Evolutionary conservation across 2,113 vertebrate genomes (phyloP).

Genomic region (Pteronura brasiliensis): DNA sequence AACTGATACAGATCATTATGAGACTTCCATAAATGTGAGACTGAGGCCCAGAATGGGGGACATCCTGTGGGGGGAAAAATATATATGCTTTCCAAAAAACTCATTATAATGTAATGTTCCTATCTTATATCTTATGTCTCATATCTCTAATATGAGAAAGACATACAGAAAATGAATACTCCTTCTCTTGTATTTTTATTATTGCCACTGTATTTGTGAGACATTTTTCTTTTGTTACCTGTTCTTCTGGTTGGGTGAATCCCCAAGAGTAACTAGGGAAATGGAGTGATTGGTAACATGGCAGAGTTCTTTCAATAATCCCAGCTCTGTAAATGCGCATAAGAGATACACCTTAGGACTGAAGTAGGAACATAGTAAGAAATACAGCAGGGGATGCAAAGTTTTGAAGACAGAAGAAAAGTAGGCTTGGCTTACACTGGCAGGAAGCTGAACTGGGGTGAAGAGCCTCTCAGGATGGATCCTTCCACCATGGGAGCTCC

Average conservation of each 20-base stretch:
- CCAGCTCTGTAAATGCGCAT: neutral
- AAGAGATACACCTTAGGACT: neutral
- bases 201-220: neutral
- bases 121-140: conserved; percentile 22
- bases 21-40: neutral
- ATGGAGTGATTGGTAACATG: neutral
- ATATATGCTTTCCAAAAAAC: neutral
- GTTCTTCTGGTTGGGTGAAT: neutral
- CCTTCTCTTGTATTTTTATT: neutral
- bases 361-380: neutral
- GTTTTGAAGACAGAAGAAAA: neutral
- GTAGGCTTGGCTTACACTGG: neutral
- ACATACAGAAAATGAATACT: neutral
- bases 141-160: neutral
- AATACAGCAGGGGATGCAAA: neutral
- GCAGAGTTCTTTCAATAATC: neutral
- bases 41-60: neutral
- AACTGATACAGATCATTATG: neutral
- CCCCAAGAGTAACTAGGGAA: neutral
- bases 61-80: neutral
- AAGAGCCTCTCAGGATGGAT: neutral
- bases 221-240: neutral
- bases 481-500: neutral
- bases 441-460: neutral
- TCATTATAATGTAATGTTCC: neutral